Conservation (phyloP, 2,888 invertebrate genomes). For the Stenodema calcarata region DNA sequence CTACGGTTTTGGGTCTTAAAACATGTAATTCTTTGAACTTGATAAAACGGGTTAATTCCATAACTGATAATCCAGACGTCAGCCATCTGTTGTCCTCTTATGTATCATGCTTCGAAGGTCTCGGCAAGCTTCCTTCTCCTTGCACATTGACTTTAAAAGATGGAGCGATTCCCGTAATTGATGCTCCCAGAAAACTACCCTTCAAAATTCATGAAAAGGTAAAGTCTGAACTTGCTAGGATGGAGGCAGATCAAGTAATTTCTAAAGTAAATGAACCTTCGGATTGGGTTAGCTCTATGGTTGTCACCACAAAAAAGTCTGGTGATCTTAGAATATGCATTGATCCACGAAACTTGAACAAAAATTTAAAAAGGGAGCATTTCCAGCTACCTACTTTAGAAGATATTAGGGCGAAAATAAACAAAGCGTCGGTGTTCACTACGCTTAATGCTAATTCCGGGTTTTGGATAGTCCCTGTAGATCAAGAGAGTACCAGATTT, state of each 20-base stretch:
- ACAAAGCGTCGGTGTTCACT: neutral
- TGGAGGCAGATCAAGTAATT: slow-evolving; percentile 14
- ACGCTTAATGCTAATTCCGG: slow-evolving; percentile 19
- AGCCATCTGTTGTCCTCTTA: neutral
- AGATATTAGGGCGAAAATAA: slow-evolving; percentile 10
- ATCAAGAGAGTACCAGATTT: neutral
- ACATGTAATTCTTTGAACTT: neutral
- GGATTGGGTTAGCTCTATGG: slow-evolving; percentile 31
- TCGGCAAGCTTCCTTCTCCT: neutral
- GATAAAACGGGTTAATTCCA: neutral
- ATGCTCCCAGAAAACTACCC: slow-evolving; percentile 23
- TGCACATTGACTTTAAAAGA: slow-evolving; percentile 1
- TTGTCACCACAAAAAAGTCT: neutral
- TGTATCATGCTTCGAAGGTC: neutral
- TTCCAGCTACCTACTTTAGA: slow-evolving; percentile 10
- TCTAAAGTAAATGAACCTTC: slow-evolving; percentile 14
- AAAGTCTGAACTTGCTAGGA: neutral
- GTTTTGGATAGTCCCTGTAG: slow-evolving; percentile 5
- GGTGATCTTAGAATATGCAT: slow-evolving; percentile 13
- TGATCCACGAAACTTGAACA: slow-evolving; percentile 25
- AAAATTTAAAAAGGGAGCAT: neutral
- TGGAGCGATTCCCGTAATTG: neutral
- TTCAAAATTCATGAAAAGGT: slow-evolving; percentile 14
- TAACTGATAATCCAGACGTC: neutral
- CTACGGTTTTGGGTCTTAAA: slow-evolving; percentile 21